A percentile compares a stretch with the other conserved stretches of the same genome.
Evolutionary conservation across 2,888 invertebrate genomes (phyloP).

Genomic region (Lycocerus yunnanus): DNA sequence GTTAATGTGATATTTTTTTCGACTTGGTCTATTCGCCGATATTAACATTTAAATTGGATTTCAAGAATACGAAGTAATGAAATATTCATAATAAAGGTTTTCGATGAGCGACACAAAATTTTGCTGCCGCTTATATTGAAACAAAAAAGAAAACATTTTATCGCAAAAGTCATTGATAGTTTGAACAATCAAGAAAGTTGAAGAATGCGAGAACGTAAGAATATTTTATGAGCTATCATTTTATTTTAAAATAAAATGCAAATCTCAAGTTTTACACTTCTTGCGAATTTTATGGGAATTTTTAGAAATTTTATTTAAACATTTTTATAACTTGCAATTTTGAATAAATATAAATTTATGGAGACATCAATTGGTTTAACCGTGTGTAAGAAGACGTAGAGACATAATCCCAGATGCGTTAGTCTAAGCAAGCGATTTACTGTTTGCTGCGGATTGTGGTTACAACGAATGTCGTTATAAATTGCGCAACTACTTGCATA

Average conservation of each 20-base stretch:
- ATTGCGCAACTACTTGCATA: conserved; percentile 23
- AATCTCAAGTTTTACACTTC: background rate
- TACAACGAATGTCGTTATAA: conserved; percentile 25
- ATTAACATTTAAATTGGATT: background rate
- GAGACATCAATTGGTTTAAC: conserved; percentile 33
- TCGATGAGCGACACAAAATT: background rate
- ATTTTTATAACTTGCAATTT: background rate
- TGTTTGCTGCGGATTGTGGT: conserved; percentile 24
- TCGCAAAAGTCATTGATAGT: background rate
- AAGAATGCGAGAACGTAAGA: background rate
- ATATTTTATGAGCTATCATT: background rate
- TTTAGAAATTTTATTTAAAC: background rate
- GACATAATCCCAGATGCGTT: conserved; percentile 27
- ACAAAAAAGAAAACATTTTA: background rate
- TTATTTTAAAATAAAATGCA: background rate
- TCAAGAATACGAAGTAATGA: background rate
- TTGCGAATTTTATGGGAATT: background rate
- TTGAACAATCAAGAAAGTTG: background rate
- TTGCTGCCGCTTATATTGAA: background rate
- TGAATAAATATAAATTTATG: conserved; percentile 7
- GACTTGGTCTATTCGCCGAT: no score
- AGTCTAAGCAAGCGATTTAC: conserved; percentile 26
- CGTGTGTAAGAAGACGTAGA: conserved; percentile 23
- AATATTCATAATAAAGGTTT: background rate
- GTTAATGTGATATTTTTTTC: background rate